Evolutionary conservation across 1,140 invertebrate species (phyloP).

Genomic region (Mycetomoellerius zeteki): DNA sequence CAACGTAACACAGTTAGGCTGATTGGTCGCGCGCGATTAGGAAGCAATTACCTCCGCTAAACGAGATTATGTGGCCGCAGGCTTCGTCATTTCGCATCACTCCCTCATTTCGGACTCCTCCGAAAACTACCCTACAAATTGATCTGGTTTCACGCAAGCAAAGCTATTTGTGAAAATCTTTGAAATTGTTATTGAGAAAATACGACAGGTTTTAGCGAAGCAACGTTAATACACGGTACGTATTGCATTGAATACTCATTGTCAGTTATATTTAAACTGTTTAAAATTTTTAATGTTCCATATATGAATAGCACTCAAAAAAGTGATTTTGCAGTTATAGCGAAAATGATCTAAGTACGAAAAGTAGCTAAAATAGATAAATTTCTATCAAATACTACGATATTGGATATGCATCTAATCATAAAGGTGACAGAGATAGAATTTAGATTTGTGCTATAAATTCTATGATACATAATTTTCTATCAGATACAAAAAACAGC

Average conservation of each 20-base stretch:
- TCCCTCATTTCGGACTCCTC: conserved; percentile 29
- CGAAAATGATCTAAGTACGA: no score
- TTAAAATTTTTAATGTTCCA: background rate
- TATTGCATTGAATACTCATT: background rate
- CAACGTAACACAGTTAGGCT: conserved; percentile 60
- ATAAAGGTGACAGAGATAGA: no score
- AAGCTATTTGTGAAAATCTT: background rate
- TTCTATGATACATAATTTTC: no score
- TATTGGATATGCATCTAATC: no score
- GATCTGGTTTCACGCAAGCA: conserved; percentile 19
- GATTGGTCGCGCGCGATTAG: conserved; percentile 67
- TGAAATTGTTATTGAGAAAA: background rate
- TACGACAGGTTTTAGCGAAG: background rate
- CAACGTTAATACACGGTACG: background rate
- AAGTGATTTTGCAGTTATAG: no score
- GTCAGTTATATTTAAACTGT: background rate
- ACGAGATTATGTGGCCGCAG: conserved; percentile 65
- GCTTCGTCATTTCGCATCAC: conserved; percentile 51
- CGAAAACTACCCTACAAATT: conserved; percentile 48
- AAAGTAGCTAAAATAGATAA: no score
- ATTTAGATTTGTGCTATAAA: no score
- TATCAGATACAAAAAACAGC: no score
- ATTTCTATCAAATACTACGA: no score
- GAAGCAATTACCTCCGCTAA: conserved; percentile 65
- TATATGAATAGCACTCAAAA: no score